phyloP scores from a whole-genome alignment of 2,888 invertebrate species.

The Selenia dentaria region DNA sequence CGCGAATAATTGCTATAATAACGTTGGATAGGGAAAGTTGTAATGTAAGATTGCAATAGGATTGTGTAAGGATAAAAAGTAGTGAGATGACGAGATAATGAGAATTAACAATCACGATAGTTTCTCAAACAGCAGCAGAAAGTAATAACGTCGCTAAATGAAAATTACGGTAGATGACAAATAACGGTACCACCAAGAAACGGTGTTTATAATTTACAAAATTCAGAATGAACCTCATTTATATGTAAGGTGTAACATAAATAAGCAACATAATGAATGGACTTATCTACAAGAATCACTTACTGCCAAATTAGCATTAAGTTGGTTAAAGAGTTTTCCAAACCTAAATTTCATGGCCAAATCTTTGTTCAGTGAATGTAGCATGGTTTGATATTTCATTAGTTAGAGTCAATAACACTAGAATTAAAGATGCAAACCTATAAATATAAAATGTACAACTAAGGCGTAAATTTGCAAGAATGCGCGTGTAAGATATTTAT shows the following conservation, averaged over 20 bases:
- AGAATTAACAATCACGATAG: conserved; percentile 31
- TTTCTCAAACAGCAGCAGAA: conserved; percentile 43
- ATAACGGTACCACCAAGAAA: conserved; percentile 47
- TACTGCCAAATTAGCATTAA: no score
- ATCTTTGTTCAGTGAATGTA: no score
- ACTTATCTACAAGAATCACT: no score
- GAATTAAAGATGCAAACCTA: no score
- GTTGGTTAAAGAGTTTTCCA: no score
- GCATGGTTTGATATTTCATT: no score
- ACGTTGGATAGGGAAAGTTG: conserved; percentile 34
- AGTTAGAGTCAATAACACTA: no score
- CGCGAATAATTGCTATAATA: conserved; percentile 32
- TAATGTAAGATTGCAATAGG: conserved; percentile 37
- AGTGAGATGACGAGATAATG: conserved; percentile 33
- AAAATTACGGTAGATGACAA: conserved; percentile 41
- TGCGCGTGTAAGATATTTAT: conserved; percentile 41
- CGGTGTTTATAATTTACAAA: conserved; percentile 35
- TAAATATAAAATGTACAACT: no score
- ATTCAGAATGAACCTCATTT: conserved; percentile 36
- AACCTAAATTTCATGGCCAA: no score
- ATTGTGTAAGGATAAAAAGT: conserved; percentile 40
- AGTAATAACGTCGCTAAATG: conserved; percentile 45
- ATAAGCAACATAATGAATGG: neutral
- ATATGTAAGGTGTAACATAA: conserved; percentile 22
- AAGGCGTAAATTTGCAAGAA: conserved; percentile 21